Conservation (phyloP, 2,797 vertebrate species). For the Siniperca undulata region DNA sequence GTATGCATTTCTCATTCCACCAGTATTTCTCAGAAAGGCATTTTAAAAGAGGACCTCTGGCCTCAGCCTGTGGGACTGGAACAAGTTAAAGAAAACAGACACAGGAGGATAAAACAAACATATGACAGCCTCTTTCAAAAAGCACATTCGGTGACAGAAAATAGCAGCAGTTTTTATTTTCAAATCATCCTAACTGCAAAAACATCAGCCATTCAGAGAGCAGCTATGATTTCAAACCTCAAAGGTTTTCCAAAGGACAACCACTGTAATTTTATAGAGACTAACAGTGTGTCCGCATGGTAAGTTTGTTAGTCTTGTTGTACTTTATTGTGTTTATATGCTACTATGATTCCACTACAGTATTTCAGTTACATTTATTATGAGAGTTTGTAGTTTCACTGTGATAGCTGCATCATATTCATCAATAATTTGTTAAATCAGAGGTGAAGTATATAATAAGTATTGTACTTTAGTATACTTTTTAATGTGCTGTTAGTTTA, state of each 20-base stretch:
- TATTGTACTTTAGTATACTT: background rate
- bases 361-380: background rate
- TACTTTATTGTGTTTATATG: background rate
- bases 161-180: background rate
- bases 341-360: background rate
- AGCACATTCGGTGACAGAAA: background rate
- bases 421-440: background rate
- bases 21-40: background rate
- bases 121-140: background rate
- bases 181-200: background rate
- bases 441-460: background rate
- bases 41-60: background rate
- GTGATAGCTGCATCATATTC: background rate
- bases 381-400: background rate
- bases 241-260: background rate
- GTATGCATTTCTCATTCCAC: background rate
- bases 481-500: background rate
- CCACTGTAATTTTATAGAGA: background rate
- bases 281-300: background rate
- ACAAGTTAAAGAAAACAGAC: conserved; percentile 1
- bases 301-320: background rate
- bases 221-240: background rate
- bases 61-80: background rate
- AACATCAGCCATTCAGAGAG: background rate
- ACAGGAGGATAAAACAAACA: background rate